A percentile compares a stretch with the other conserved stretches of the same genome.
Conservation (phyloP, 1,140 invertebrate species). For the Olivierus martensii region DNA sequence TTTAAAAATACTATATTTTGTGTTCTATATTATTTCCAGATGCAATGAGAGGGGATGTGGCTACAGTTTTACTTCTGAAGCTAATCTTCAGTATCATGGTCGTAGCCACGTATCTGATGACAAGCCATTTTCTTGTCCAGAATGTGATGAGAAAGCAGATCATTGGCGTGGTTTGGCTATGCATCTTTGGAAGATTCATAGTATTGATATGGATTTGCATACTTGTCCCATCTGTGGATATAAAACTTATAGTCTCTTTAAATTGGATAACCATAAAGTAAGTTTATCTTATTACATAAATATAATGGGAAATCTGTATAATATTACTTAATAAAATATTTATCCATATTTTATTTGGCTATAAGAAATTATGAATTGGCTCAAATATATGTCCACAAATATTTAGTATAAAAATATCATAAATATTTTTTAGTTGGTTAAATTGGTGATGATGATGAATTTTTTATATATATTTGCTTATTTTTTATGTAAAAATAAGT, state of each 20-base stretch:
- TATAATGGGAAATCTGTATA: too few relatives aligned
- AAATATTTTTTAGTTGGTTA: too few relatives aligned
- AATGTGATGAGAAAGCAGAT: slow-evolving; percentile 22
- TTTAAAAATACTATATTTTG: too few relatives aligned
- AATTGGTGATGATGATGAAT: too few relatives aligned
- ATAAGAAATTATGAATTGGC: too few relatives aligned
- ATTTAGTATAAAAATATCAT: too few relatives aligned
- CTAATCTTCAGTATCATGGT: slow-evolving; percentile 27
- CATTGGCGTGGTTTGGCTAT: slow-evolving; percentile 46
- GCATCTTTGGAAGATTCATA: slow-evolving; percentile 52
- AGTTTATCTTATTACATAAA: too few relatives aligned
- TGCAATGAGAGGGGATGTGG: slow-evolving; percentile 17
- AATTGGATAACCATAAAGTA: slow-evolving; percentile 36
- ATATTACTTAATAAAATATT: too few relatives aligned
- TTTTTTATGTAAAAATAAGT: too few relatives aligned
- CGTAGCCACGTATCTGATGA: slow-evolving; percentile 23
- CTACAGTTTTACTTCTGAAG: slow-evolving; percentile 22
- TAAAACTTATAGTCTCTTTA: slow-evolving; percentile 27
- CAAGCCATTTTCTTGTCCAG: slow-evolving; percentile 28
- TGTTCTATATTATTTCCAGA: neutral
- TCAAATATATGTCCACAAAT: too few relatives aligned
- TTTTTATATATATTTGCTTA: too few relatives aligned
- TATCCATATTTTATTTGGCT: too few relatives aligned
- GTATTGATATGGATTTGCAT: slow-evolving; percentile 51
- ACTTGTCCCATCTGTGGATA: slow-evolving; percentile 43